A percentile compares a stretch with the other conserved stretches of the same genome.
phyloP scores from a whole-genome alignment of 2,113 vertebrate species.

The Bubo bubo region DNA sequence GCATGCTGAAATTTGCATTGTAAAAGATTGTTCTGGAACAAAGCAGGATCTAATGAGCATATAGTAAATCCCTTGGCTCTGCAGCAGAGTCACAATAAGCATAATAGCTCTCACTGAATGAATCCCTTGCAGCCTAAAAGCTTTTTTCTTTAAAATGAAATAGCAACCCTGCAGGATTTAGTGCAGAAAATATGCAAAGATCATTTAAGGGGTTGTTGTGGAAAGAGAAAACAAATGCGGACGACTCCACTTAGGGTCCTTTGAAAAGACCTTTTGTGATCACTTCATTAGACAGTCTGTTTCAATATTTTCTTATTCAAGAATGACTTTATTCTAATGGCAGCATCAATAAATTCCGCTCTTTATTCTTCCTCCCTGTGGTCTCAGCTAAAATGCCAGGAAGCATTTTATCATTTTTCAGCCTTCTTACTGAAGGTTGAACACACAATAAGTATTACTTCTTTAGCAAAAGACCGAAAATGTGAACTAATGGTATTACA shows the following conservation, averaged over 20 bases:
- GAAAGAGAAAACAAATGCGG: constrained; percentile 34
- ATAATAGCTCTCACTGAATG: constrained; percentile 62
- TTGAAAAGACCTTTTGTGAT: constrained; percentile 60
- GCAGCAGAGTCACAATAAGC: constrained; percentile 59
- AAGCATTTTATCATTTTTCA: constrained; percentile 34
- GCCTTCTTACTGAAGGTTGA: neutral
- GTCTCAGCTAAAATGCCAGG: constrained; percentile 41
- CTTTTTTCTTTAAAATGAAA: constrained; percentile 59
- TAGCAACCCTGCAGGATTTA: constrained; percentile 55
- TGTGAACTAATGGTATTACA: neutral
- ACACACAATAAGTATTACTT: neutral
- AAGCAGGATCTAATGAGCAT: constrained; percentile 64
- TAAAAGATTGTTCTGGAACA: constrained; percentile 65
- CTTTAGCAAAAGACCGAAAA: neutral
- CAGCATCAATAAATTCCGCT: constrained; percentile 35
- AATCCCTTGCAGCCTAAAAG: constrained; percentile 62
- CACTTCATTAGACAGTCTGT: constrained; percentile 51
- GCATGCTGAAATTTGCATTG: constrained; percentile 66
- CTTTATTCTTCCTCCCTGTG: constrained; percentile 33
- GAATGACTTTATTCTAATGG: constrained; percentile 40
- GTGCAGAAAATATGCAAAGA: constrained; percentile 45
- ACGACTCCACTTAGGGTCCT: constrained; percentile 16
- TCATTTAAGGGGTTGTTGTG: constrained; percentile 23
- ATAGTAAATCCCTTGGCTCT: constrained; percentile 66
- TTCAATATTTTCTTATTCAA: constrained; percentile 57